phyloP scores from a whole-genome alignment of 2,888 invertebrate species.

The Stenotaenia linearis region DNA sequence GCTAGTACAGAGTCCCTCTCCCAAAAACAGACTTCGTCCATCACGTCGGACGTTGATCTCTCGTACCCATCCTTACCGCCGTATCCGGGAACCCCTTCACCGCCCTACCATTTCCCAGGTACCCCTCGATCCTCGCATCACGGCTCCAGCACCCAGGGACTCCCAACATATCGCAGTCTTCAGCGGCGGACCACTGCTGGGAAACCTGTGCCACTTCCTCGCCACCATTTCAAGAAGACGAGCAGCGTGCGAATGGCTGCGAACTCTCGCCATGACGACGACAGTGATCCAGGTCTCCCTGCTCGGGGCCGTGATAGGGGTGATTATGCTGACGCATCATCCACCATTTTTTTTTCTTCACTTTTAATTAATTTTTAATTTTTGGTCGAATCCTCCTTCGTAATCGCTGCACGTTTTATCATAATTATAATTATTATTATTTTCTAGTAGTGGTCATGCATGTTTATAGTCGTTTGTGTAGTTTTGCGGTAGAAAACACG shows the following conservation, averaged over 20 bases:
- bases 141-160: conserved; percentile 29
- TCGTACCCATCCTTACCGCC: conserved; percentile 32
- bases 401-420: too few species aligned
- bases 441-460: not conserved
- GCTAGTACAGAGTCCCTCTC: conserved; percentile 45
- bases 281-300: conserved; percentile 32
- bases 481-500: too few species aligned
- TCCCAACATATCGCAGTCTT: conserved; percentile 32
- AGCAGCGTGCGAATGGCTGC: conserved; percentile 28
- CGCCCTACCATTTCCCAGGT: conserved; percentile 36
- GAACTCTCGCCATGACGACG: conserved; percentile 19
- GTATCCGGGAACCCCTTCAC: conserved; percentile 35
- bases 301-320: conserved; percentile 32
- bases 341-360: not conserved
- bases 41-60: conserved; percentile 37
- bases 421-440: too few species aligned
- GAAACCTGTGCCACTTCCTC: conserved; percentile 32
- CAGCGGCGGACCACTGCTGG: conserved; percentile 30
- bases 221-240: conserved; percentile 31
- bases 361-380: too few species aligned
- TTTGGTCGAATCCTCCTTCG: too few species aligned
- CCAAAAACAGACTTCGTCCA: conserved; percentile 37
- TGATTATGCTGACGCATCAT: conserved; percentile 24
- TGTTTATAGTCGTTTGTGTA: not conserved
- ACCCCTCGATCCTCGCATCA: conserved; percentile 37